Percentiles rank a stretch among this genome's conserved stretches.
Evolutionary conservation across 2,888 invertebrate species (phyloP).

Genomic region (Erynnis tages): DNA sequence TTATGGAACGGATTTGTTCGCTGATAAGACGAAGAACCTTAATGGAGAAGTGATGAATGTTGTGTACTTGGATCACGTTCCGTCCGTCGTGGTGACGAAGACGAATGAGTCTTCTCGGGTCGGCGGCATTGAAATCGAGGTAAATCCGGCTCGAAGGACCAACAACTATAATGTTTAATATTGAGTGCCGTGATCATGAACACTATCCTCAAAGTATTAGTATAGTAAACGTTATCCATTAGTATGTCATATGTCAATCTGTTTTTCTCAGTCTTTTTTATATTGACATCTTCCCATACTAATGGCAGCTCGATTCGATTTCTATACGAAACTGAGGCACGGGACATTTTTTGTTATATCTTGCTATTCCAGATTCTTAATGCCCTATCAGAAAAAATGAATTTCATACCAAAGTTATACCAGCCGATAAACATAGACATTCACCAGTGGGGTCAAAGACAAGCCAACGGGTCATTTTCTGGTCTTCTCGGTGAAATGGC

Average conservation of each 20-base stretch:
- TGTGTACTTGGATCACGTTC: conserved; percentile 85
- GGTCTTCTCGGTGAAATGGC: conserved; percentile 89
- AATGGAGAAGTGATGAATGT: conserved; percentile 82
- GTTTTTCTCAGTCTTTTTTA: too few species aligned
- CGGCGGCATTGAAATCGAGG: conserved; percentile 87
- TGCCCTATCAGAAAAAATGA: conserved; percentile 85
- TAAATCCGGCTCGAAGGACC: conserved; percentile 45
- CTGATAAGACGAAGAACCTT: conserved; percentile 83
- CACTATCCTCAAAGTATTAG: too few species aligned
- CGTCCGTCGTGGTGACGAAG: conserved; percentile 79
- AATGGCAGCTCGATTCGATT: too few species aligned
- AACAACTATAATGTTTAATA: too few species aligned
- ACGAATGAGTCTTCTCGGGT: conserved; percentile 62
- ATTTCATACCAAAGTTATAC: conserved; percentile 86
- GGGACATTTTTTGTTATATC: neutral
- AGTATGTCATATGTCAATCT: too few species aligned
- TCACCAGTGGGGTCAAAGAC: conserved; percentile 86
- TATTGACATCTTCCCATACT: too few species aligned
- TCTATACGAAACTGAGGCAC: neutral
- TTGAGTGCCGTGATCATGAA: too few species aligned
- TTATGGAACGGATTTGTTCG: conserved; percentile 72
- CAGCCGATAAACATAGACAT: conserved; percentile 81
- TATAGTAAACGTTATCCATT: too few species aligned
- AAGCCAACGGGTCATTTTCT: conserved; percentile 84
- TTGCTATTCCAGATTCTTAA: conserved; percentile 81